Percentiles rank a stretch among this genome's conserved stretches.
phyloP scores from a whole-genome alignment of 2,113 vertebrate species.

The Ploceus nigricollis region DNA sequence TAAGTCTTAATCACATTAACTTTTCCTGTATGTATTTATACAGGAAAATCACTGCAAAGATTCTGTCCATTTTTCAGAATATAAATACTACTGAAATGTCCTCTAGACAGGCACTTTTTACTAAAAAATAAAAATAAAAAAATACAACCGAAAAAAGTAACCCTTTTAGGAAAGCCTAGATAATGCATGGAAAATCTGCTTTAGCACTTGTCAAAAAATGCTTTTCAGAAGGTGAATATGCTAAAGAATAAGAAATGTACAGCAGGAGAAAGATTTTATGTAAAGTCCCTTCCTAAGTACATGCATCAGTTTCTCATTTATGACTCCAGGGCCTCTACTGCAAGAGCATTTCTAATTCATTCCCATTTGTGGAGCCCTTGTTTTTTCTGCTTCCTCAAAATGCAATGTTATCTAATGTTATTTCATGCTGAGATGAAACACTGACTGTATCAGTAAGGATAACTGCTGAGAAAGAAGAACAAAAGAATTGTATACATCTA shows the following conservation, averaged over 20 bases:
- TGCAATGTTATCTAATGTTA: conserved; percentile 66
- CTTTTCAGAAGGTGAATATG: conserved; percentile 18
- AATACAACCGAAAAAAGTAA: background rate
- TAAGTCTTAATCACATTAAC: background rate
- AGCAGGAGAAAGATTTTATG: background rate
- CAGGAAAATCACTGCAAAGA: background rate
- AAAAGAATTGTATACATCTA: conserved; percentile 64
- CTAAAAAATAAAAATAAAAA: background rate
- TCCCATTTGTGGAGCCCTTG: conserved; percentile 55
- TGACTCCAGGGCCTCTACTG: conserved; percentile 29
- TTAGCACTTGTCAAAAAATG: conserved; percentile 42
- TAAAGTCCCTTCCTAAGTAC: conserved; percentile 3
- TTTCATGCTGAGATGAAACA: conserved; percentile 73
- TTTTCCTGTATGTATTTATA: background rate
- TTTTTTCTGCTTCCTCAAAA: conserved; percentile 58
- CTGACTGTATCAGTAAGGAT: conserved; percentile 55
- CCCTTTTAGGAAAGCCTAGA: background rate
- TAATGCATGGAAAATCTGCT: background rate
- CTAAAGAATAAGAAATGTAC: conserved; percentile 35
- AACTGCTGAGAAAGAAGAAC: conserved; percentile 72
- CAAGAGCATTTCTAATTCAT: conserved; percentile 65
- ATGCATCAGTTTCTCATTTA: conserved; percentile 50
- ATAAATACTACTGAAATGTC: background rate
- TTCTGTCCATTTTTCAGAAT: background rate
- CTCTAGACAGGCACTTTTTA: background rate